Base-by-base conservation (phyloP, 2,113 vertebrate genomes). In the Promerops cafer region DNA sequence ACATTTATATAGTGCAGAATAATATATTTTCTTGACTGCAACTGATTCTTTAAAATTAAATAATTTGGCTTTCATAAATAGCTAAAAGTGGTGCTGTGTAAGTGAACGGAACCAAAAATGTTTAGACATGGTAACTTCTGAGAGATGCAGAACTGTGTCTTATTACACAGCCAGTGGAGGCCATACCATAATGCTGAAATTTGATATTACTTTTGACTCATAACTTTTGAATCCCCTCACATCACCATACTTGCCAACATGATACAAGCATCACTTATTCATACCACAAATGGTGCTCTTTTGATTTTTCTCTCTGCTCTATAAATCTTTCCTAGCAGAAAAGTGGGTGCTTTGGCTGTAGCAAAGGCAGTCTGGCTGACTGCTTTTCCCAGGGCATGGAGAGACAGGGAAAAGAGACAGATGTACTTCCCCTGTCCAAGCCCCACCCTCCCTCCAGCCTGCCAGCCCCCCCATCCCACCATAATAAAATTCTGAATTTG, bases 121-220 rank as follows among this genome's bases (percentile, higher is more conserved):
- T 61, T 79, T 39, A 44, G 30, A 17, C 7, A 22, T 6, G 7
- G 10, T 50, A 40, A 37, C 10, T 61, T 39, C 37, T 76, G 53
- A 49, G 35, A 54, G 9, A 19, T 27, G 23, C 11, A 76, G 37
- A 60, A 5, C 37, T 64, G 1, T 7, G 37, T 7, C n/a, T 80
- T 39, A 35, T 22, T 74, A 9, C 12, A 40, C 9, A 65, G 22
- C 2, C 26, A 39, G 0, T 1, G 1, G 7, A 79, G 14, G 4
- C 7, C 15, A 3, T 20, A 54, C 0, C 0, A 30, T 40, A 42
- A 82, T 45, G 11, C 6, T 66, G 7, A 57, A 31, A 9, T n/a
- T 5, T 33, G 19, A 39, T 19, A 47, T 30, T 42, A 16, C 9
- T 59, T 74, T 66, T 1, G 7, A 45, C 26, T 42, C 65, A 33